These are phyloP conservation scores for Limnodromus scolopaceus DNA, from an alignment of 2,797 vertebrate species.

Conservation along the genomic window DNA sequence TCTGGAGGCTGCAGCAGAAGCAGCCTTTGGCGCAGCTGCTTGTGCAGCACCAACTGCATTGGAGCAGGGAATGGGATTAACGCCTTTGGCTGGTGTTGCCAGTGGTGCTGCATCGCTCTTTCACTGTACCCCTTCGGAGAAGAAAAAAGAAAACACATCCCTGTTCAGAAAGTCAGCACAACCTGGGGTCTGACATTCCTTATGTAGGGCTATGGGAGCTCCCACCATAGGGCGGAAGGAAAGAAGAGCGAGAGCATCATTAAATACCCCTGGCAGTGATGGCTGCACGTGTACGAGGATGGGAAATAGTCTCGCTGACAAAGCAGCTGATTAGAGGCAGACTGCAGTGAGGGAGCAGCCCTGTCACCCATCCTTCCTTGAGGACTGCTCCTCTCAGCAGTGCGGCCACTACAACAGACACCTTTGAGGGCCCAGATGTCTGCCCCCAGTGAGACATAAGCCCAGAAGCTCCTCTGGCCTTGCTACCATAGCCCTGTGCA, in stretches of 20 bases:
- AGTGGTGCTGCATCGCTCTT: accelerated
- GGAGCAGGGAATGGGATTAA: neutral
- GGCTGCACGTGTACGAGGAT: neutral
- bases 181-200: neutral
- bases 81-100: neutral
- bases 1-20: neutral
- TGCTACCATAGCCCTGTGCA: neutral
- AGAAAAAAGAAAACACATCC: neutral
- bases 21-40: neutral
- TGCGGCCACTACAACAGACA: neutral
- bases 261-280: neutral
- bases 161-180: neutral
- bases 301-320: neutral
- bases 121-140: neutral
- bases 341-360: neutral
- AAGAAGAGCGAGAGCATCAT: neutral
- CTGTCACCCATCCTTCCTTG: accelerated
- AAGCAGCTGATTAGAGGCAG: neutral
- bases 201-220: neutral
- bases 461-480: neutral
- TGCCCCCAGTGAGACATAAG: neutral
- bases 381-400: neutral
- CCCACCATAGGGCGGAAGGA: neutral
- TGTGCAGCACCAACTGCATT: neutral
- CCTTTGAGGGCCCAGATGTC: neutral